Evolutionary conservation across 2,888 invertebrate genomes (phyloP), one percentile per base, ranked within the genome.

Genomic region (Acrobasis repandana): DNA sequence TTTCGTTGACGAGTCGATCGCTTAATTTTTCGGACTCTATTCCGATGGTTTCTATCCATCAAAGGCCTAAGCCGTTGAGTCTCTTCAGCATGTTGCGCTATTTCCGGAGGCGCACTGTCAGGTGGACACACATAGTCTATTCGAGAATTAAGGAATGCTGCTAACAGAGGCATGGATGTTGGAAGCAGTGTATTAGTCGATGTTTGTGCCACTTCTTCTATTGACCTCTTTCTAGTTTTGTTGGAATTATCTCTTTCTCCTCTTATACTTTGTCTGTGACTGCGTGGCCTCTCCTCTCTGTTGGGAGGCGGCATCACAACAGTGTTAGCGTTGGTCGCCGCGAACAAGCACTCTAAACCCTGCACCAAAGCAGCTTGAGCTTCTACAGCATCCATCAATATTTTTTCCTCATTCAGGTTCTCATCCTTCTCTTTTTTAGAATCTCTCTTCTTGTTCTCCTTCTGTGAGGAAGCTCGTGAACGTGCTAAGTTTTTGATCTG

Each of bases 111-210:
- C 9, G 80, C 74, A 18, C 79, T 83, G 15, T 84, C 88, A 1
- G 90, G 84, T 43, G 87, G 74, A 68, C 90, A 91, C 48, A 93
- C 88, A 65, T 93, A 90, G 61, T 95, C 94, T 36, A 93, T 89
- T 58, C 94, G 89, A 0, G 94, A 93, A 68, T 94, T 94, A 4
- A 95, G 83, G 74, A 95, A 94, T 2, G 95, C 94, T 3, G 95
- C 94, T 49, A 95, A 75, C 52, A 95, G 82, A 11, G 94, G 93
- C 82, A 93, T 93, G 0, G 94, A 93, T 28, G 93, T 94, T 0
- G 94, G 94, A 56, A 95, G 85, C 33, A 95, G 83, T 1, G 95
- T 95, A 75, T 95, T 95, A 65, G 91, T 95, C 84, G 89, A 94
- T 80, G 88, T 95, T 93, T 74, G 95, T 86, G 83, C 95, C 84